Evolutionary conservation across 2,888 invertebrate genomes (phyloP), one percentile per base, ranked within the genome.

Genomic region (Ophioninae sp.): DNA sequence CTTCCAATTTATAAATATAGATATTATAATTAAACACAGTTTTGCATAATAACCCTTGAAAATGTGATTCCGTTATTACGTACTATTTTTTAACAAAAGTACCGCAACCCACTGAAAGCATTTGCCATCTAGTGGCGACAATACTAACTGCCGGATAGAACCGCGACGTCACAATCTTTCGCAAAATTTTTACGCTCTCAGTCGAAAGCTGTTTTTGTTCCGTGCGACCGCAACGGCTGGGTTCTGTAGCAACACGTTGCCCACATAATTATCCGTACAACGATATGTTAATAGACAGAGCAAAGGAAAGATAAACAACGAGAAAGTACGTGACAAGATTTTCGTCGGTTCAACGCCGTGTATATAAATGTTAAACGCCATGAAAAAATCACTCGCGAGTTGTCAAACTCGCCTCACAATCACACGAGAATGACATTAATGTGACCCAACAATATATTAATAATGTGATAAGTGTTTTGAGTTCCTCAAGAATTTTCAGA

Each of bases 391-490:
- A 20, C 59, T 21, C 8, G 59, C 59, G 59, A 20, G 59, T 20
- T 21, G n/a, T 23, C 10, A 50, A 64, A n/a, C 37, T 64, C 13
- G 30, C 21, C 21, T 41, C 39, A 76, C 56, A 30, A 44, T 10
- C 13, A 5, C 5, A 50, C 23, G 73, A 44, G 37, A 39, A n/a
- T 30, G 30, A 10, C 30, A 75, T 65, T 6, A 21, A 65, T 64
- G 13, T n/a, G 20, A n/a, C 17, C 8, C 20, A 64, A 64, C 64
- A 76, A 76, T 73, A 62, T 44, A 50, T 39, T 39, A 41, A 76
- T 57, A 57, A 76, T 57, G 67, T 76, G 75, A 76, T 65, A 65
- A 76, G 75, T 76, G 75, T 67, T 76, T 76, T 10, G 44, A 20
- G 50, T 17, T 72, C 20, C 72, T 30, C 17, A 7, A n/a, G 2